Conservation (phyloP, 2,888 invertebrate genomes). For the Drosophila macrothrix region DNA sequence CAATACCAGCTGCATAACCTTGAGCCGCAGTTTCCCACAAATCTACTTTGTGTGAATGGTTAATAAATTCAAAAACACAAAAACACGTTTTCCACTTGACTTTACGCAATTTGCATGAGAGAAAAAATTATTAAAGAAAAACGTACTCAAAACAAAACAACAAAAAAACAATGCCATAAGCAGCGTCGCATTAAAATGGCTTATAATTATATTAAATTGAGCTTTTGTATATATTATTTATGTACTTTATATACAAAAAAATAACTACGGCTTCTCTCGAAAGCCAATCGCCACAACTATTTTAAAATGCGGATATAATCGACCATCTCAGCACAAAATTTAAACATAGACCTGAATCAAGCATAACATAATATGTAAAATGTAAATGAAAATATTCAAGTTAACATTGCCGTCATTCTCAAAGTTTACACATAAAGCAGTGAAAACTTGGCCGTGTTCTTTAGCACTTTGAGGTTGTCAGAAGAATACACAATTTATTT, state of each 20-base stretch:
- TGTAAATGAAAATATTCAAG: slow-evolving; percentile 16
- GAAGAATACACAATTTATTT: slow-evolving; percentile 30
- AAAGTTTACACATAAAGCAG: slow-evolving; percentile 34
- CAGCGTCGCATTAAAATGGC: slow-evolving; percentile 33
- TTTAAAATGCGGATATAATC: slow-evolving; percentile 2
- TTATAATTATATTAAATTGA: slow-evolving; percentile 20
- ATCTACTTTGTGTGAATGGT: slow-evolving; percentile 52
- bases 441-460: slow-evolving; percentile 23
- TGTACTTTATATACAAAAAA: neutral
- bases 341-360: slow-evolving; percentile 9
- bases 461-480: slow-evolving; percentile 23
- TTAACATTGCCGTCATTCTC: slow-evolving; percentile 2
- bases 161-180: slow-evolving; percentile 49
- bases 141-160: neutral
- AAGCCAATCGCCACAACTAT: slow-evolving; percentile 19
- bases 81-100: slow-evolving; percentile 63
- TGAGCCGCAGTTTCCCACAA: slow-evolving; percentile 61
- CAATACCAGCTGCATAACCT: slow-evolving; percentile 43
- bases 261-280: neutral
- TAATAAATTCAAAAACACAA: slow-evolving; percentile 21
- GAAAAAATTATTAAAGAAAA: slow-evolving; percentile 3
- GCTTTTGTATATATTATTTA: neutral
- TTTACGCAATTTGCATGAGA: slow-evolving; percentile 57
- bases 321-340: neutral
- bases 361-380: slow-evolving; percentile 4